Percentiles rank a stretch among this genome's conserved stretches.
phyloP scores from a whole-genome alignment of 2,888 invertebrate species.

The Agrotis ipsilon region DNA sequence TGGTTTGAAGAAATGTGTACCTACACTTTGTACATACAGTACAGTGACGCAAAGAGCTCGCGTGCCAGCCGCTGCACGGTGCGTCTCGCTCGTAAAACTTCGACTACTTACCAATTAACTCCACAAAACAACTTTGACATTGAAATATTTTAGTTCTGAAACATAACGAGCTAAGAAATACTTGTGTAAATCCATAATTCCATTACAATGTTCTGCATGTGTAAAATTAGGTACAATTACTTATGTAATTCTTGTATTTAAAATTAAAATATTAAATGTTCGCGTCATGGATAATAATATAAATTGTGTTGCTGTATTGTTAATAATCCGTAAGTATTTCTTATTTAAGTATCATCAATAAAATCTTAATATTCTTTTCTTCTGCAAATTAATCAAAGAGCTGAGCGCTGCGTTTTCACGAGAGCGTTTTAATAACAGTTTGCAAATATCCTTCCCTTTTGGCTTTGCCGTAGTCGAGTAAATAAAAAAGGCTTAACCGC shows the following conservation, averaged over 20 bases:
- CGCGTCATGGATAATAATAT: slow-evolving; percentile 17
- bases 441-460: neutral
- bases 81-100: slow-evolving; percentile 33
- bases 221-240: too few relatives aligned
- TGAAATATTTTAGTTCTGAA: neutral
- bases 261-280: too few relatives aligned
- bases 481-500: too few relatives aligned
- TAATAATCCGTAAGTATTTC: slow-evolving; percentile 37
- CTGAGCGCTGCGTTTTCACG: neutral
- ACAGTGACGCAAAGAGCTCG: neutral
- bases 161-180: neutral
- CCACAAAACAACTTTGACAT: slow-evolving; percentile 9
- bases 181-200: neutral
- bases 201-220: neutral
- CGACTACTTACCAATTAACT: slow-evolving; percentile 28
- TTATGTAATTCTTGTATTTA: too few relatives aligned
- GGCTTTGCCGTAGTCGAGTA: too few relatives aligned
- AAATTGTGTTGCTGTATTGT: neutral
- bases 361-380: neutral
- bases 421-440: neutral
- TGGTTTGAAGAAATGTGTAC: neutral
- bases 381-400: neutral
- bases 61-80: neutral
- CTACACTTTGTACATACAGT: too few relatives aligned
- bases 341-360: neutral